Conservation (phyloP, 2,888 invertebrate genomes). For the Eristalinus aeneus region DNA sequence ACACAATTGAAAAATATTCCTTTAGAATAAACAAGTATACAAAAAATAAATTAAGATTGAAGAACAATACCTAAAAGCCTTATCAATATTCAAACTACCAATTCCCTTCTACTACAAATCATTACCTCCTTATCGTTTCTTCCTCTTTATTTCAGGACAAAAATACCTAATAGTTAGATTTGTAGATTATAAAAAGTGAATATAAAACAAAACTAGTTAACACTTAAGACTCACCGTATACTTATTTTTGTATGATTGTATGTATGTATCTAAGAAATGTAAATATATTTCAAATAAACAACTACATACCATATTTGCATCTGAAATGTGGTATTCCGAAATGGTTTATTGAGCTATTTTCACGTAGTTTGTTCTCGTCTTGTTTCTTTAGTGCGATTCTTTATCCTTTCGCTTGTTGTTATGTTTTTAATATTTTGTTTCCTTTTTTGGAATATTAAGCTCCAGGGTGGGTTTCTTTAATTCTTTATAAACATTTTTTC, state of each 20-base stretch:
- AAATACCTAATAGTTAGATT: background rate
- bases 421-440: too few relatives aligned
- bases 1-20: slow-evolving; percentile 43
- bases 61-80: background rate
- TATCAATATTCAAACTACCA: background rate
- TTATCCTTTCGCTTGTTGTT: too few relatives aligned
- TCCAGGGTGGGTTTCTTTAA: too few relatives aligned
- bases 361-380: too few relatives aligned
- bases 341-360: slow-evolving; percentile 16
- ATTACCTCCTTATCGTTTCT: background rate
- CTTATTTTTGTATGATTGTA: slow-evolving; percentile 28
- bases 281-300: slow-evolving; percentile 15
- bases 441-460: too few relatives aligned
- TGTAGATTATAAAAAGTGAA: background rate
- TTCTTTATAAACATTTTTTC: too few relatives aligned
- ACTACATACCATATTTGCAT: background rate
- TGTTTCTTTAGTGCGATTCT: too few relatives aligned
- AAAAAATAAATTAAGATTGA: background rate
- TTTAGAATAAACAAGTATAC: slow-evolving; percentile 28
- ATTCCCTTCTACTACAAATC: background rate
- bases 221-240: slow-evolving; percentile 44
- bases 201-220: slow-evolving; percentile 18
- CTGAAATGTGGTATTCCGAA: slow-evolving; percentile 10
- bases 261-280: slow-evolving; percentile 25
- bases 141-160: background rate